phyloP scores from a whole-genome alignment of 2,797 vertebrate genomes.

The Luscinia megarhynchos region DNA sequence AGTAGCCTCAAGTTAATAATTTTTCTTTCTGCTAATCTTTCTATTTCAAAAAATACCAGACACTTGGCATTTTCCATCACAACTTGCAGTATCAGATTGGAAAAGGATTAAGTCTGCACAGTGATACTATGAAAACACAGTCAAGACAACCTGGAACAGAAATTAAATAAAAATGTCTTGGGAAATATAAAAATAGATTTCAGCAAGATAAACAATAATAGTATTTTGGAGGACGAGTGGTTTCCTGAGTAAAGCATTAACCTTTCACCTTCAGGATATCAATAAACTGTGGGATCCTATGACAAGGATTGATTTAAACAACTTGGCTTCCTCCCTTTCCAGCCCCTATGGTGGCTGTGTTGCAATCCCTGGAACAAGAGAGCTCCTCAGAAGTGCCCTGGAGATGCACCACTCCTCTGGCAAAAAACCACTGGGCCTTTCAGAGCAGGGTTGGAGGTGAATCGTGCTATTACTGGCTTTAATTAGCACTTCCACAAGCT shows the following conservation, averaged over 20 bases:
- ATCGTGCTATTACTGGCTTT: conserved; percentile 45
- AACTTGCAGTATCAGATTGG: conserved; percentile 64
- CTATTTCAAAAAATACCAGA: conserved; percentile 41
- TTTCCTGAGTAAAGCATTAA: conserved; percentile 72
- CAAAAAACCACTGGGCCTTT: neutral
- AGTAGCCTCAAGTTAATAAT: conserved; percentile 59
- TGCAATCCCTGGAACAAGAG: conserved; percentile 6
- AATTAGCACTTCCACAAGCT: conserved; percentile 62
- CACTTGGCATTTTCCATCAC: conserved; percentile 65
- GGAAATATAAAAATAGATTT: conserved; percentile 73
- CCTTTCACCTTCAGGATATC: conserved; percentile 67
- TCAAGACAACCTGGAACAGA: conserved; percentile 41
- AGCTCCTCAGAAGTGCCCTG: neutral
- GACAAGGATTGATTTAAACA: conserved; percentile 57
- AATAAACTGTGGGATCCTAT: conserved; percentile 45
- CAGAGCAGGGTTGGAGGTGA: conserved; percentile 39
- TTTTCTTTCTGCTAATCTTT: conserved; percentile 59
- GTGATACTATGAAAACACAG: conserved; percentile 62
- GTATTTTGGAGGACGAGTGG: conserved; percentile 67
- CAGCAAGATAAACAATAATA: conserved; percentile 73
- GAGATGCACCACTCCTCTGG: neutral
- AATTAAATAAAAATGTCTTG: conserved; percentile 72
- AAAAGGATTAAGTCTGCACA: conserved; percentile 63
- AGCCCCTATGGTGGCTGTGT: neutral
- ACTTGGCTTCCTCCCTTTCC: conserved; percentile 15